A percentile compares a stretch with the other conserved stretches of the same genome.
Conservation (phyloP, 2,888 invertebrate species). For the Scelioninae gen. 2 region DNA sequence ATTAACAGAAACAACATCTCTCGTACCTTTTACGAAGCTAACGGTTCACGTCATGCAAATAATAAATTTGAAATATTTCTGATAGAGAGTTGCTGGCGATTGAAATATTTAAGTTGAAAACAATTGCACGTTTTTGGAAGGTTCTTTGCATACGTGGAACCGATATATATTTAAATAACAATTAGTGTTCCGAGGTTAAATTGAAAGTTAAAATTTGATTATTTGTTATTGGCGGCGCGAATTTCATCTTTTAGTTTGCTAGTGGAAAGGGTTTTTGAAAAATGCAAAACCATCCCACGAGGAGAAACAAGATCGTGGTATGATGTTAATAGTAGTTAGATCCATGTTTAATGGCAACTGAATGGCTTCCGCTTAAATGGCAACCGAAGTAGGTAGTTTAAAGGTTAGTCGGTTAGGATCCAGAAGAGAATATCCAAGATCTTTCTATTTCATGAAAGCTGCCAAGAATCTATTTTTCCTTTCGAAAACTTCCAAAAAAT, state of each 20-base stretch:
- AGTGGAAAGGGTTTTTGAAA: constrained; percentile 6
- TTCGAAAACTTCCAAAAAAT: neutral
- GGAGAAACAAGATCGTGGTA: constrained; percentile 58
- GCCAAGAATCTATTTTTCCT: neutral
- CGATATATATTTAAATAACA: no score
- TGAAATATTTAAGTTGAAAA: no score
- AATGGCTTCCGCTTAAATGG: constrained; percentile 54
- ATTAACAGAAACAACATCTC: no score
- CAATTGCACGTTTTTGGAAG: no score
- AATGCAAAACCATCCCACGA: constrained; percentile 27
- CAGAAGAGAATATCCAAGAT: constrained; percentile 37
- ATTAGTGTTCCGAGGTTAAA: no score
- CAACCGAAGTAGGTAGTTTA: constrained; percentile 43
- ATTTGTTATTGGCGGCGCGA: neutral
- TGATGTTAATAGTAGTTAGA: constrained; percentile 42
- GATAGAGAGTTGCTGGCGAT: no score
- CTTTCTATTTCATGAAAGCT: no score
- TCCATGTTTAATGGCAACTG: no score
- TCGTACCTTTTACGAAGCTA: no score
- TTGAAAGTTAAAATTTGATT: neutral
- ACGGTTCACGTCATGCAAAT: no score
- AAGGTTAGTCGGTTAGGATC: constrained; percentile 59
- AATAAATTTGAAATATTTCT: no score
- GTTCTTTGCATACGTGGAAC: no score
- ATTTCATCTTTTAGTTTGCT: neutral